A percentile compares a stretch with the other conserved stretches of the same genome.
Conservation (phyloP, 1,140 invertebrate genomes). For the Brachystomella parvula region DNA sequence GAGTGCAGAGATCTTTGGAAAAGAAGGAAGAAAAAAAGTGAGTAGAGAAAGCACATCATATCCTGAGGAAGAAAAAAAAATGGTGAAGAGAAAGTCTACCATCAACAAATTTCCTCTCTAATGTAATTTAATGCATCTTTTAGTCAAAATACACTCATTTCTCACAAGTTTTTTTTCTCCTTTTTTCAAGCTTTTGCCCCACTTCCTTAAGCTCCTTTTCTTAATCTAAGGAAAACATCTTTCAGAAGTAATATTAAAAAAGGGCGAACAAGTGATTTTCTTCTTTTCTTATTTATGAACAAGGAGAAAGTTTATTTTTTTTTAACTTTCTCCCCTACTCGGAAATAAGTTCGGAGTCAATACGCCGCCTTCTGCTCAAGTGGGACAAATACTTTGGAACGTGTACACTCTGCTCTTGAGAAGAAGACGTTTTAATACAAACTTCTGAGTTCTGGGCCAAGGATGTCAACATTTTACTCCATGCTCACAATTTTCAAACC, state of each 20-base stretch:
- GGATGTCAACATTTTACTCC: no score
- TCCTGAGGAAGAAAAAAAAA: not conserved
- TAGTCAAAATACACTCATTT: slow-evolving; percentile 22
- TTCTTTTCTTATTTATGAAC: no score
- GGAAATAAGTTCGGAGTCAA: no score
- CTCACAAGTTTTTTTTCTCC: slow-evolving; percentile 25
- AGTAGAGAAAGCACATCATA: not conserved
- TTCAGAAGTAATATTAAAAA: no score
- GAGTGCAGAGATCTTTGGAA: not conserved
- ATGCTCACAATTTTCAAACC: no score
- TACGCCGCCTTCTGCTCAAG: no score
- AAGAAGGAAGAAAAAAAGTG: not conserved
- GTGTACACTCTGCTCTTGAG: no score
- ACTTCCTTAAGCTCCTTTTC: slow-evolving; percentile 14
- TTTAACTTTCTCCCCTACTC: not conserved
- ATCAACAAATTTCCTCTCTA: slow-evolving; percentile 10
- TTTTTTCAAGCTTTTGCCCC: slow-evolving; percentile 12
- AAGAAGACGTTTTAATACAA: no score
- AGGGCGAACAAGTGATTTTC: no score
- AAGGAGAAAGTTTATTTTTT: not conserved
- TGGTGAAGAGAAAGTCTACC: not conserved
- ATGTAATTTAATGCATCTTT: slow-evolving; percentile 17
- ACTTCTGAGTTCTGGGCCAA: no score
- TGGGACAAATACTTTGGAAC: no score
- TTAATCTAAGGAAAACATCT: no score